Percentiles rank a stretch among this genome's conserved stretches.
These are phyloP conservation scores for Calyptommatus sinebrachiatus DNA, from an alignment of 2,113 vertebrate genomes.

Conservation along the genomic window DNA sequence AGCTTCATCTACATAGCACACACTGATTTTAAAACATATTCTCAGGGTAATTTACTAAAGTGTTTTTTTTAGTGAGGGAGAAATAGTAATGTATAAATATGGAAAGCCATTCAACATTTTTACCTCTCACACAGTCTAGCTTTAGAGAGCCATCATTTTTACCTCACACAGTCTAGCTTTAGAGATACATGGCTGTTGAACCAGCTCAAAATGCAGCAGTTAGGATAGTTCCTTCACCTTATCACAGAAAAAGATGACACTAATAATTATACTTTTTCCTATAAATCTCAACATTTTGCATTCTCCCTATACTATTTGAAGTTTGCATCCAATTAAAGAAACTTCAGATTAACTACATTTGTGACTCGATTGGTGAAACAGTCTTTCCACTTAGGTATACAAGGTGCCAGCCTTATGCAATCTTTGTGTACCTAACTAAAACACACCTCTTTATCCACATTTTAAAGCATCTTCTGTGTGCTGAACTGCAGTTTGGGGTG, in stretches of 20 bases:
- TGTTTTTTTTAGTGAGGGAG: neutral
- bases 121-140: conserved; percentile 29
- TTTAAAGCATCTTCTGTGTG: too few relatives aligned
- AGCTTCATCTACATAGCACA: neutral
- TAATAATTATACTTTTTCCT: conserved; percentile 20
- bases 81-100: neutral
- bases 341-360: neutral
- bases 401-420: too few relatives aligned
- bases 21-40: neutral
- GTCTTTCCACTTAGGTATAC: too few relatives aligned
- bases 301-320: conserved; percentile 10
- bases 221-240: neutral
- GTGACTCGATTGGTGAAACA: conserved; percentile 31
- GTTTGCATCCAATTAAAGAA: neutral
- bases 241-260: conserved; percentile 36
- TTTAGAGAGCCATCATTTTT: neutral
- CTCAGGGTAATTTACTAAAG: neutral
- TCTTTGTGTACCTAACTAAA: too few relatives aligned
- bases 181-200: conserved; percentile 20
- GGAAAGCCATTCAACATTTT: conserved; percentile 14
- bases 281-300: neutral
- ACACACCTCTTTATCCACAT: too few relatives aligned
- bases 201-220: conserved; percentile 16
- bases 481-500: too few relatives aligned
- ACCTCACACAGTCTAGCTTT: conserved; percentile 15